These are phyloP conservation scores for Morus bassanus DNA, from an alignment of 2,797 vertebrate genomes.

Conservation along the genomic window DNA sequence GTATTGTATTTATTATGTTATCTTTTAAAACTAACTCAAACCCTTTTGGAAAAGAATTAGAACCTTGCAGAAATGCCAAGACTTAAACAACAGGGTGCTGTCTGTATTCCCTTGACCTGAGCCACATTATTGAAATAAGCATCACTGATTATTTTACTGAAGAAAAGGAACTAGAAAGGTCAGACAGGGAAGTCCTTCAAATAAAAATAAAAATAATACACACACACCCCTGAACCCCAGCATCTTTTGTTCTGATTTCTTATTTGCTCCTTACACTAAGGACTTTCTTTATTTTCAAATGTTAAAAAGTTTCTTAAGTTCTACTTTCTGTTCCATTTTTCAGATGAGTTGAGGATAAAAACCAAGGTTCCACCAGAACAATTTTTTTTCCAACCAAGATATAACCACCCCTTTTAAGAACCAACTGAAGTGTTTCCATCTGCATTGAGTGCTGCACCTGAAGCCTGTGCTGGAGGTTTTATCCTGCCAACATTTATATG, in stretches of 20 bases:
- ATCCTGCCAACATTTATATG: constrained; percentile 73
- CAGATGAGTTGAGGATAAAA: background rate
- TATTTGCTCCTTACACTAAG: background rate
- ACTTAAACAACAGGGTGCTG: background rate
- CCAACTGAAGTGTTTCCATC: constrained; percentile 54
- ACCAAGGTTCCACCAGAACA: constrained; percentile 1
- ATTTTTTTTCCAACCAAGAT: constrained; percentile 19
- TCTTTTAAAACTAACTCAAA: background rate
- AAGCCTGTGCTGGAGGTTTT: constrained; percentile 59
- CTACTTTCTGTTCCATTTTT: background rate
- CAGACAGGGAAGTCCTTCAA: background rate
- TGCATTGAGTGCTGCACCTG: constrained; percentile 71
- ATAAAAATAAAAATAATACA: background rate
- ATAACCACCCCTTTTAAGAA: constrained; percentile 36
- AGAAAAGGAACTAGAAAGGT: background rate
- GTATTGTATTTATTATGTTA: background rate
- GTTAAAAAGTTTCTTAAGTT: background rate
- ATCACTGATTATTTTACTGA: background rate
- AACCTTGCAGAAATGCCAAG: background rate
- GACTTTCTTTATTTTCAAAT: background rate
- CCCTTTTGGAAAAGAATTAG: background rate
- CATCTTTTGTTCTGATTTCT: background rate
- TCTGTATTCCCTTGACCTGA: background rate
- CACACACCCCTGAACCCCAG: background rate
- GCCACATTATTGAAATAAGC: background rate